Conservation (phyloP, 2,113 vertebrate species). For the Myotis brandtii region DNA sequence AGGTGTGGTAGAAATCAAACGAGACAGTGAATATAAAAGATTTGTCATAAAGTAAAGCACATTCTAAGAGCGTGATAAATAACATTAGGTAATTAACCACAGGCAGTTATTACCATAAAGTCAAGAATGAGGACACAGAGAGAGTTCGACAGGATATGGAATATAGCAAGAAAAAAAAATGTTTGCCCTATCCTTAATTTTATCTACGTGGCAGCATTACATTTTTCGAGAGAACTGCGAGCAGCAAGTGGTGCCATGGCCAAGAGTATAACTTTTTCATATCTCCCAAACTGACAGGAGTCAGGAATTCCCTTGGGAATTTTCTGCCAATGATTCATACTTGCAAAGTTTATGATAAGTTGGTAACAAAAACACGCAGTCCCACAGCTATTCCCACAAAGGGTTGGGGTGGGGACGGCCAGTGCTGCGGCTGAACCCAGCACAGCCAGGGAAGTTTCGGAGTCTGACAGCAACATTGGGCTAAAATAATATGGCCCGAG, state of each 20-base stretch:
- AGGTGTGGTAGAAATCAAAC: neutral
- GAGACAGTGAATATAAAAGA: rapidly evolving
- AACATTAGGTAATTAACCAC: neutral
- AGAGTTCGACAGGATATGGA: neutral
- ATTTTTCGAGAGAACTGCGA: neutral
- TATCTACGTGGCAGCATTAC: neutral
- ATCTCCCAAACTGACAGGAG: neutral
- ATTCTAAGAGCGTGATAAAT: neutral
- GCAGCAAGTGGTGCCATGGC: rapidly evolving
- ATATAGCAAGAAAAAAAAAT: neutral
- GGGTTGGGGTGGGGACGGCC: neutral
- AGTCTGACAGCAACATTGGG: neutral
- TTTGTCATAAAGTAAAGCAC: rapidly evolving
- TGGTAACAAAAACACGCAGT: neutral
- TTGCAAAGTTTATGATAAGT: neutral
- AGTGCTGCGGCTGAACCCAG: neutral
- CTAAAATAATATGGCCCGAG: neutral
- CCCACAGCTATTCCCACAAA: neutral
- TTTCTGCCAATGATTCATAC: neutral
- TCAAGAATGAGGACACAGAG: neutral
- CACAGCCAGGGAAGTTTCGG: neutral
- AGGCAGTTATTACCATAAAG: neutral
- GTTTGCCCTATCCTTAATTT: too few species aligned
- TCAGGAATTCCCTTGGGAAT: neutral
- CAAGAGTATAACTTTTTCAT: neutral